Base-by-base conservation (phyloP, 2,113 vertebrate genomes). In the Cercopithecus mona region DNA sequence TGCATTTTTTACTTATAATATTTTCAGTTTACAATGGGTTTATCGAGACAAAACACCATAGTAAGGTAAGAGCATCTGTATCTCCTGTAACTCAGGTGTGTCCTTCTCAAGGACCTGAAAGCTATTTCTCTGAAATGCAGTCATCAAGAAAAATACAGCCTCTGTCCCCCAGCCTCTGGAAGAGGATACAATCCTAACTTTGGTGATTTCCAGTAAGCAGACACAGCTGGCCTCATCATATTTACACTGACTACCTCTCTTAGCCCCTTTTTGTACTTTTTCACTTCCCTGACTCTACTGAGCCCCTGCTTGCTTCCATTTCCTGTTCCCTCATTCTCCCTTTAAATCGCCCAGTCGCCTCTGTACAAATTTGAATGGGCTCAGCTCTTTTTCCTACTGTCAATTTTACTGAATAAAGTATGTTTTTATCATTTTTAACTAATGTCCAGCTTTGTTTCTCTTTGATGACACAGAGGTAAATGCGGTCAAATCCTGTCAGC, bases 381-480 rank as follows among this genome's bases (percentile, higher is more conserved):
- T 64, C 16, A 43, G 35, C 30, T 93, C 92, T 70, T 96, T 88
- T 32, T 6, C n/a, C 16, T 80, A 6, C 22, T 40, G 0, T 61
- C 50, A n/a, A 38, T 25, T 88, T 76, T 72, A 81, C 30, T 73
- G 59, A 96, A 80, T 72, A 68, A 83, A 95, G 87, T 48, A 22
- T 52, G 18, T 38, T 88, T 75, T 55, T 9, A 64, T 35, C 30
- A 92, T 11, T 66, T 59, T 90, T 68, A 78, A 73, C 32, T 64
- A 57, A 76, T 20, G 5, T 59, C 82, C 43, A 17, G 35, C 20
- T 97, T 88, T 48, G 48, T 72, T 92, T 91, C 61, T 98, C 50
- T 80, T 48, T n/a, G n/a, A n/a, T 52, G 57, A 61, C 72, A n/a
- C 9, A 18, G 30, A 92, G 7, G 23, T 11, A 78, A 83, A 96